These are phyloP conservation scores for Punctoribates punctum DNA, from an alignment of 2,888 invertebrate genomes.

Conservation along the genomic window DNA sequence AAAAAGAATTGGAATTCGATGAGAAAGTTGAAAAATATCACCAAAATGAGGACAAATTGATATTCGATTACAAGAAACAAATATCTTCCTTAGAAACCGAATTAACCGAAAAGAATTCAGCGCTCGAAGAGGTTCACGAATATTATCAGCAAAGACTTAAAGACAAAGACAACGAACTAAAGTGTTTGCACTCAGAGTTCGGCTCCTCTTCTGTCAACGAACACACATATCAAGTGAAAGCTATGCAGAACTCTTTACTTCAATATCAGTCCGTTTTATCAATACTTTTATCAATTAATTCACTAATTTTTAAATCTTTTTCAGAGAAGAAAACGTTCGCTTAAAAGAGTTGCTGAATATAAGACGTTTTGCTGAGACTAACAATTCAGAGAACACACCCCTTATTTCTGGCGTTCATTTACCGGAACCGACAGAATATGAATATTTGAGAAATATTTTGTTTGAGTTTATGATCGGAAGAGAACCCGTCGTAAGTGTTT, in stretches of 20 bases:
- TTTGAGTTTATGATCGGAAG: constrained; percentile 84
- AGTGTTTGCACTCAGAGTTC: constrained; percentile 42
- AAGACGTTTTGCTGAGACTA: constrained; percentile 18
- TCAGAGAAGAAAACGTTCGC: constrained; percentile 44
- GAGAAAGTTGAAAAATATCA: constrained; percentile 37
- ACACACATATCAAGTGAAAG: constrained; percentile 44
- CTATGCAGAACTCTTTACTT: constrained; percentile 44
- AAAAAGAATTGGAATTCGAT: constrained; percentile 43
- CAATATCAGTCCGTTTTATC: constrained; percentile 42
- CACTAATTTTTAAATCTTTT: background rate
- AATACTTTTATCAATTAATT: background rate
- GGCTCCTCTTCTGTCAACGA: constrained; percentile 40
- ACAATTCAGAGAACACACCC: constrained; percentile 9
- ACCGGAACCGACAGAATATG: constrained; percentile 46
- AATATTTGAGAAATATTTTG: constrained; percentile 68
- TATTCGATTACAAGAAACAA: constrained; percentile 43
- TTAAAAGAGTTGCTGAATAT: constrained; percentile 43
- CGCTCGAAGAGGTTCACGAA: constrained; percentile 48
- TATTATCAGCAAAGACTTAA: constrained; percentile 45
- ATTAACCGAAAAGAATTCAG: constrained; percentile 46
- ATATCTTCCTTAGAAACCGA: constrained; percentile 45
- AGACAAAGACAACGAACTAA: constrained; percentile 43
- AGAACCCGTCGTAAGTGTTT: constrained; percentile 67
- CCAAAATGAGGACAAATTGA: constrained; percentile 35
- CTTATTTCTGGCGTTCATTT: constrained; percentile 35